A percentile compares a stretch with the other conserved stretches of the same genome.
phyloP scores from a whole-genome alignment of 2,888 invertebrate genomes.

The Dicycla oo region DNA sequence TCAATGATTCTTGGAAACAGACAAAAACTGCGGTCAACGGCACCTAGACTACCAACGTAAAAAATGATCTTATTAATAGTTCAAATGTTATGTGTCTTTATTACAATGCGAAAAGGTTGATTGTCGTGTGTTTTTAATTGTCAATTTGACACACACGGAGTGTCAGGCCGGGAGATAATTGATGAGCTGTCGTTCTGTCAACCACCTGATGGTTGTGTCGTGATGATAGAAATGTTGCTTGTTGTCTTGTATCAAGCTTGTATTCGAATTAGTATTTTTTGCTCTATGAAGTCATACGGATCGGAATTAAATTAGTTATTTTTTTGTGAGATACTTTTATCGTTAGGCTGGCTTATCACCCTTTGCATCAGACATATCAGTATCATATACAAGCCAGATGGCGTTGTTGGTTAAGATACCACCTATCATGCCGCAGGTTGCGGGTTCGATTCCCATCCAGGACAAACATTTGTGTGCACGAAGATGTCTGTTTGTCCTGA shows the following conservation, averaged over 20 bases:
- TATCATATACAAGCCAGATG: no score
- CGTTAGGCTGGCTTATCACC: background rate
- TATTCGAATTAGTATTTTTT: slow-evolving; percentile 42
- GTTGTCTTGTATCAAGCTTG: slow-evolving; percentile 36
- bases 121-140: slow-evolving; percentile 42
- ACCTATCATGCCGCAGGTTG: no score
- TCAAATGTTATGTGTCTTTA: slow-evolving; percentile 42
- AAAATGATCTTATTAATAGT: slow-evolving; percentile 55
- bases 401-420: no score
- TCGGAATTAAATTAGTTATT: slow-evolving; percentile 14
- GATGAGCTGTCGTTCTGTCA: slow-evolving; percentile 76
- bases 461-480: no score
- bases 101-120: slow-evolving; percentile 60
- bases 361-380: background rate
- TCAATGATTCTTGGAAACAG: slow-evolving; percentile 51
- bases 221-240: slow-evolving; percentile 69
- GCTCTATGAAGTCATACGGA: slow-evolving; percentile 26
- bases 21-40: slow-evolving; percentile 70
- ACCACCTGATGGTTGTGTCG: slow-evolving; percentile 65
- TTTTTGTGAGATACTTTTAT: background rate
- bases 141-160: slow-evolving; percentile 73
- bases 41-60: slow-evolving; percentile 68
- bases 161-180: slow-evolving; percentile 83
- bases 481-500: no score
- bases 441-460: no score